Evolutionary conservation across 2,888 invertebrate species (phyloP).

Genomic region (Nephrotoma appendiculata): DNA sequence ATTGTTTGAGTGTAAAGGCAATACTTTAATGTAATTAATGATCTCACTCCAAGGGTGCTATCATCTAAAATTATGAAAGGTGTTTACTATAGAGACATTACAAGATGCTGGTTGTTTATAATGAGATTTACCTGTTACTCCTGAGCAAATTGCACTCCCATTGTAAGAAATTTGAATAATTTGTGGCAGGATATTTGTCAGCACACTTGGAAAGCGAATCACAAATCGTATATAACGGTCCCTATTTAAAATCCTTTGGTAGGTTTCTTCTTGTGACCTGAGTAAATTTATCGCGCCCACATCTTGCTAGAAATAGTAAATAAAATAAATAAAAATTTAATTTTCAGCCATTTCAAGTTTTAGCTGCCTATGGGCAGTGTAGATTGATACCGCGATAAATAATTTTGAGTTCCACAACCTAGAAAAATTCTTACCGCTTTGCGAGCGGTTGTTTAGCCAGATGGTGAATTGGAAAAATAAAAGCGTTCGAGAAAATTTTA

Average conservation of each 20-base stretch:
- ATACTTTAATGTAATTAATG: not conserved
- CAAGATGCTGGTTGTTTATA: not conserved
- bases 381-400: no score
- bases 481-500: no score
- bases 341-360: no score
- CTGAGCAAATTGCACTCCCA: conserved; percentile 40
- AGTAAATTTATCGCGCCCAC: not conserved
- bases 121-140: conserved; percentile 35
- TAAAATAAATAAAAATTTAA: not conserved
- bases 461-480: no score
- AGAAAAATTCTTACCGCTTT: no score
- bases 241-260: conserved; percentile 23
- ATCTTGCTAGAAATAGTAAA: not conserved
- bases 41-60: not conserved
- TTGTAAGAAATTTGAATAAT: conserved; percentile 42
- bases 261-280: conserved; percentile 9
- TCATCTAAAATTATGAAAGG: not conserved
- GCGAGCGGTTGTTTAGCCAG: no score
- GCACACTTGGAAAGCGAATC: conserved; percentile 40
- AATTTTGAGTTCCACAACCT: no score
- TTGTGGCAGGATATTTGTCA: conserved; percentile 37
- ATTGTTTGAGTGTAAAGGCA: not conserved
- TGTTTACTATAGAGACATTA: not conserved
- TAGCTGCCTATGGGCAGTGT: no score
- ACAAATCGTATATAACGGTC: conserved; percentile 34